Base-by-base conservation (phyloP, 2,797 vertebrate species). In the Yasuhikotakia modesta region DNA sequence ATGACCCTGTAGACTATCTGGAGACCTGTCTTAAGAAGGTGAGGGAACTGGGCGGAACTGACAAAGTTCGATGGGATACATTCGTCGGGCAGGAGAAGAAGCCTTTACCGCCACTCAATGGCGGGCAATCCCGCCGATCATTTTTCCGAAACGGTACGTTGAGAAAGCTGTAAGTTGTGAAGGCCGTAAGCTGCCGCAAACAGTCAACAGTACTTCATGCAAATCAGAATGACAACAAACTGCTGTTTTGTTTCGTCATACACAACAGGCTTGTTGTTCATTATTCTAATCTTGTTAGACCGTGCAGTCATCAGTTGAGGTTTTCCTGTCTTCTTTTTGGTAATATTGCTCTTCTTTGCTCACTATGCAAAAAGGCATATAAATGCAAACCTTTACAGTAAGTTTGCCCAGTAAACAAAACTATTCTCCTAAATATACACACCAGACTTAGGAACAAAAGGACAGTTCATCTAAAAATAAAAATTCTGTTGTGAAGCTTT, bases 31-130 rank as follows among this genome's bases (percentile, higher is more conserved):
- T 99, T 86, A 96, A 96, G 87, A 98, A 97, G 89, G 96, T 94
- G 39, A 93, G 92, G 83, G 97, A 99, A 84, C 90, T 99, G 2
- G 98, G 98, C 10, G 98, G 97, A 60, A 84, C 95, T 21, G 96
- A 98, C 66, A 96, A 95, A 85, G 96, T 99, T 79, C 94, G 96
- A 74, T 99, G 98, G 98, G 98, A 99, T 78, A 98, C 97, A 8
- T 99, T 99, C 64, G 95, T 99, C 79, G 95, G 95, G 77, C 96
- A 96, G 83, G 98, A 99, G 88, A 99, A 98, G 92, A 97, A 96
- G 88, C 92, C 94, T 0, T 88, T 99, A 11, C 96, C 98, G 5
- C 96, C 96, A 0, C 94, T 99, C 75, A 99, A 99, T 0, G 96
- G 96, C 22, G 95, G 96, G 66, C 98, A 99, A 53, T 92, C 95